phyloP scores from a whole-genome alignment of 2,888 invertebrate species.

The Scaptomyza flava region DNA sequence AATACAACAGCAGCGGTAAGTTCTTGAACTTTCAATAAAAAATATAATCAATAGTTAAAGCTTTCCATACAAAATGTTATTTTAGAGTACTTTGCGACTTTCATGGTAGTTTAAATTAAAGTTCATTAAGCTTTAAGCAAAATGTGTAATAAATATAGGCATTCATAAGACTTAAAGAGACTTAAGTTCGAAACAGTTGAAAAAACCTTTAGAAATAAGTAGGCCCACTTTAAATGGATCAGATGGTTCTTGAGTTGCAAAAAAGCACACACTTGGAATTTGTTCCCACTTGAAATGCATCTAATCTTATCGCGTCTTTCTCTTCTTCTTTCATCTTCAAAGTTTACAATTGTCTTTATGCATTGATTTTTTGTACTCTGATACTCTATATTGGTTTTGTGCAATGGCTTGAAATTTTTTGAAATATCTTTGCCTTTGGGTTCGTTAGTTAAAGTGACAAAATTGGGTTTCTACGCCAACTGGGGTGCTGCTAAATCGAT shows the following conservation, averaged over 20 bases:
- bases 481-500: too few relatives aligned
- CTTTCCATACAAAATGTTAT: background rate
- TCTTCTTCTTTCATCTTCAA: background rate
- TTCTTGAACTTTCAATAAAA: conserved; percentile 49
- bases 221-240: background rate
- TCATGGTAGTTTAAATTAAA: background rate
- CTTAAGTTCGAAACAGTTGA: background rate
- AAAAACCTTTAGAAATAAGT: background rate
- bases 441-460: too few relatives aligned
- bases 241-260: background rate
- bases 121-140: background rate
- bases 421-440: too few relatives aligned
- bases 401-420: too few relatives aligned
- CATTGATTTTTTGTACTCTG: background rate
- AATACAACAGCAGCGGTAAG: conserved; percentile 87
- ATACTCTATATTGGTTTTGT: too few relatives aligned
- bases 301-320: conserved; percentile 3
- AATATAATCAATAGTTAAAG: background rate
- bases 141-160: background rate
- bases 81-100: background rate
- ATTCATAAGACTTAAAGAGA: background rate
- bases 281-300: background rate
- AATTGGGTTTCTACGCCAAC: too few relatives aligned
- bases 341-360: background rate
- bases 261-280: background rate